A percentile compares a stretch with the other conserved stretches of the same genome.
These are phyloP conservation scores for Aphelinus certus DNA, from an alignment of 1,140 invertebrate genomes.

Conservation along the genomic window DNA sequence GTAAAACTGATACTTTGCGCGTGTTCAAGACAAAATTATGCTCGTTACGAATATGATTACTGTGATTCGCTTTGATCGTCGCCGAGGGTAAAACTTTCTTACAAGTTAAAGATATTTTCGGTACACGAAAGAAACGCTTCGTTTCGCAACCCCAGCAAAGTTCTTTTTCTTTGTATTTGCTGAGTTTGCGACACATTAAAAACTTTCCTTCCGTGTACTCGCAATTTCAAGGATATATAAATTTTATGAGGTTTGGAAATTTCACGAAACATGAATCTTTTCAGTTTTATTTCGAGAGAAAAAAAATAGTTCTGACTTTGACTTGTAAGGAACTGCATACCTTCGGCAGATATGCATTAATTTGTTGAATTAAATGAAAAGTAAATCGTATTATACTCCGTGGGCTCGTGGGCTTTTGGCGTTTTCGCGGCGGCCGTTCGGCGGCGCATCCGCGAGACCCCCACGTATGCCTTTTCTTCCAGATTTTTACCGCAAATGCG, in stretches of 20 bases:
- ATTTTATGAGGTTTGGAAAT: no score
- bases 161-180: conserved; percentile 1
- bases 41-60: conserved; percentile 2
- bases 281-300: no score
- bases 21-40: conserved; percentile 16
- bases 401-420: conserved; percentile 19
- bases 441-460: conserved; percentile 31
- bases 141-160: neutral
- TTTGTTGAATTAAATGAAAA: no score
- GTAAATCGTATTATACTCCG: neutral
- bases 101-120: neutral
- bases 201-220: neutral
- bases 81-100: conserved; percentile 5
- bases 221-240: no score
- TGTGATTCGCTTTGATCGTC: neutral
- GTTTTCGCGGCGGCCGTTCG: conserved; percentile 21
- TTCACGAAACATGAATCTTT: no score
- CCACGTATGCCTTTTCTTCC: conserved; percentile 27
- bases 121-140: neutral
- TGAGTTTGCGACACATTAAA: neutral
- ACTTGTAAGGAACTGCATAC: no score
- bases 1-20: conserved; percentile 13
- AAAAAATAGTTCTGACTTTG: no score
- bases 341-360: no score
- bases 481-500: neutral